phyloP scores from a whole-genome alignment of 2,113 vertebrate species.

The Rousettus leschenaultii region DNA sequence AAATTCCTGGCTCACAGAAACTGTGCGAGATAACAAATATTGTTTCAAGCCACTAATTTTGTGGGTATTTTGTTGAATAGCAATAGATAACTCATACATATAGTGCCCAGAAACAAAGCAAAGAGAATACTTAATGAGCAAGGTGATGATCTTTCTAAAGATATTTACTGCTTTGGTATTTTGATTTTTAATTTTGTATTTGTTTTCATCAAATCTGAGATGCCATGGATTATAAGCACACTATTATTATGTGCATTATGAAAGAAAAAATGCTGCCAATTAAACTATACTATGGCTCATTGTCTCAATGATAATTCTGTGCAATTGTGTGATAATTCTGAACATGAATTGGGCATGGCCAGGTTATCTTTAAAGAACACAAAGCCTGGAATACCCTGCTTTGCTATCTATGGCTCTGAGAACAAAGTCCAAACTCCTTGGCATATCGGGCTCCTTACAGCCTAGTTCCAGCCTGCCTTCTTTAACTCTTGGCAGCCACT shows the following conservation, averaged over 20 bases:
- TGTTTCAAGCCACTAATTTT: not conserved
- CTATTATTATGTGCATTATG: not conserved
- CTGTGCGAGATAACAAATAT: not conserved
- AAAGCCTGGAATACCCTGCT: not conserved
- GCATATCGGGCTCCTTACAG: not conserved
- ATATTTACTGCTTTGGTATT: not conserved
- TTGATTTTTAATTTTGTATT: not conserved
- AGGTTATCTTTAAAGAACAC: not conserved
- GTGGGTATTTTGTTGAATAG: not conserved
- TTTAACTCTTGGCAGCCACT: not conserved
- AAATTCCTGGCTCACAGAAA: not conserved
- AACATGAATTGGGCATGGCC: not conserved
- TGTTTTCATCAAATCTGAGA: not conserved
- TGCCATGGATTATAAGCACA: not conserved
- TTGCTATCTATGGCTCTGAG: not conserved
- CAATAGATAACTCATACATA: not conserved
- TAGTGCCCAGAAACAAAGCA: not conserved
- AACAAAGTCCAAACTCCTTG: not conserved
- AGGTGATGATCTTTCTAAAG: not conserved
- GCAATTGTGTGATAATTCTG: not conserved
- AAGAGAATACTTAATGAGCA: not conserved
- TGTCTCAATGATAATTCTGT: conserved; percentile 10
- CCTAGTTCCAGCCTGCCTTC: not conserved
- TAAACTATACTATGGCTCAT: not conserved
- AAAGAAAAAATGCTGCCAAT: not conserved